These are phyloP conservation scores for Drosophila pseudoananassae DNA, from an alignment of 1,140 invertebrate species.

Conservation along the genomic window DNA sequence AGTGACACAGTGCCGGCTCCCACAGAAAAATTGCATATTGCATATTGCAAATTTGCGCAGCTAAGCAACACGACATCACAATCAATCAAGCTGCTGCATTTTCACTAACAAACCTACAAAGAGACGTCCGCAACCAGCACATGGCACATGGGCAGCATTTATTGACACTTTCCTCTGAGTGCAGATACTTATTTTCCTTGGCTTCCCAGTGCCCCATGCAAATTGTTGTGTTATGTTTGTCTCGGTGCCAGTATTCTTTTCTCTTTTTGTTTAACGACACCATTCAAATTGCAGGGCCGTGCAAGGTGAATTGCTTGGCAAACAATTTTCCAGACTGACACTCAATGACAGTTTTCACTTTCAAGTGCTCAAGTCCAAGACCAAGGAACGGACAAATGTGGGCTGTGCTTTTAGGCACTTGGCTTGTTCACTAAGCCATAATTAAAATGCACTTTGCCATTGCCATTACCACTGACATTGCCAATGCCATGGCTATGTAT, in stretches of 20 bases:
- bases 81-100: conserved; percentile 60
- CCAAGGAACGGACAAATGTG: conserved; percentile 28
- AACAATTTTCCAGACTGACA: conserved; percentile 43
- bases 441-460: conserved; percentile 76
- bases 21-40: conserved; percentile 14
- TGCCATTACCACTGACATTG: conserved; percentile 8
- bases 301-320: conserved; percentile 23
- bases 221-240: conserved; percentile 7
- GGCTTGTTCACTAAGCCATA: conserved; percentile 56
- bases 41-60: conserved; percentile 19
- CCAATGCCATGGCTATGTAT: conserved; percentile 38
- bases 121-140: conserved; percentile 38
- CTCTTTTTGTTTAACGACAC: conserved; percentile 40
- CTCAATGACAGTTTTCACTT: conserved; percentile 64
- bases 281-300: conserved; percentile 60
- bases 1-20: conserved; percentile 13
- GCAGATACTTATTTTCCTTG: conserved; percentile 33
- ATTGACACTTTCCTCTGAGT: conserved; percentile 69
- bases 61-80: conserved; percentile 21
- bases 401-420: conserved; percentile 23
- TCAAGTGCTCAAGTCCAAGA: conserved; percentile 31
- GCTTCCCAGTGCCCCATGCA: conserved; percentile 3
- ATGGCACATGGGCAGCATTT: conserved; percentile 27
- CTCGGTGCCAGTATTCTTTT: conserved; percentile 18
- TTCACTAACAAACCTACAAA: conserved; percentile 35